Evolutionary conservation across 2,113 vertebrate genomes (phyloP), one percentile per base, ranked within the genome.

Genomic region (Gadus macrocephalus): DNA sequence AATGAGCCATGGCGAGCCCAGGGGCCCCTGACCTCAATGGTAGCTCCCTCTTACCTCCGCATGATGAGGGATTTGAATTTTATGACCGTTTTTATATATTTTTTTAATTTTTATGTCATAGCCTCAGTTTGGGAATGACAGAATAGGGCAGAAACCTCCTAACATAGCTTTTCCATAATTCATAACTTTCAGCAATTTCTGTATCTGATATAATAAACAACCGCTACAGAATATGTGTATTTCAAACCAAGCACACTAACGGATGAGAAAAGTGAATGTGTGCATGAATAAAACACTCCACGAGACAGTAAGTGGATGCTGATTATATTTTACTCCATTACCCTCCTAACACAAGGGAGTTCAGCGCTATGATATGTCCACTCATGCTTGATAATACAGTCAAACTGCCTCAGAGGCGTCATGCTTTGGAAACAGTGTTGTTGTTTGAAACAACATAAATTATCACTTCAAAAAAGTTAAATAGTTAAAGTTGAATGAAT

Each of bases 1-100:
- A 87, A 89, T 88, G 70, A 70, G 73, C 75, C 0, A 75, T 71
- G 31, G 72, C 72, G 76, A 77, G 82, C 78, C 58, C 55, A 28
- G 3, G 76, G 85, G 76, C 73, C 68, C 74, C 74, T 67, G 83
- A 68, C 76, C 82, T 76, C 84, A 83, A 83, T 81, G 80, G 68
- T 62, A 55, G 71, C 72, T 35, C 65, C 64, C 72, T 70, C 76
- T 78, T 76, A 70, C 69, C 76, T 72, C 65, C 62, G 67, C 64
- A 64, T 72, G 11, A 68, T 20, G 59, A 72, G 69, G 58, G 11
- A 63, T 78, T 78, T 82, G 72, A 85, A 78, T 85, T 78, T 78
- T 68, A 70, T 64, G 73, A 69, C 78, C 58, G 72, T 71, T 74
- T 72, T 79, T 69, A 49, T 49, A 12, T 49, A 11, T 49, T 9